Evolutionary conservation across 2,797 vertebrate species (phyloP), one percentile per base, ranked within the genome.

Genomic region (Melanotaenia parkinsoni): DNA sequence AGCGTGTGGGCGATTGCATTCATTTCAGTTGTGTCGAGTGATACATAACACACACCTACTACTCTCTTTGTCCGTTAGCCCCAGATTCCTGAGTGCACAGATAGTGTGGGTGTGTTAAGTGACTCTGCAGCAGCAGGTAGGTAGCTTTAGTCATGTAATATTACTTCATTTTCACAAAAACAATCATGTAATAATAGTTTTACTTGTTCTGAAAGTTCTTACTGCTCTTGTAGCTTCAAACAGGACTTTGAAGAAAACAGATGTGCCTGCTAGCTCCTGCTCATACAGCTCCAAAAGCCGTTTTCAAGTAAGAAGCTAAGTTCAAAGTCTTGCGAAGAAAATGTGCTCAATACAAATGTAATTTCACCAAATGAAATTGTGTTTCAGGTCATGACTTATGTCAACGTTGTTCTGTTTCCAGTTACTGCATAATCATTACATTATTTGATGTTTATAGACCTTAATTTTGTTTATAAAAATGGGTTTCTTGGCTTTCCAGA

Each of bases 61-160:
- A 76, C 51, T 76, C n/a, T 78, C 45, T 68, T 68, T 80, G 43
- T 82, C 58, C 72, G n/a, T 65, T 35, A 95, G 94, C 94, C 94
- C 60, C 94, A 93, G 89, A 95, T 95, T 79, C 94, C 89, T 47
- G 94, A 95, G 87, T 86, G 85, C 70, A 90, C 82, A 0, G 83
- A 95, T 66, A 83, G 78, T 85, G 83, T 92, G 54, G 62, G 83
- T 78, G 53, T 83, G 58, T 38, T 87, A 63, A 63, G 90, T 79
- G 88, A 93, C 84, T 69, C 86, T 47, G 81, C 85, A 0, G 8
- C 88, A 74, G 85, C 88, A 76, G 92, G 95, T 95, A 83, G 58
- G 84, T 79, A 65, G 66, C 59, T 40, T 74, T 70, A 26, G 71
- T 68, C 75, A 73, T 56, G 6, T 62, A 51, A 58, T 54, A 22